Percentiles rank a stretch among this genome's conserved stretches.
These are phyloP conservation scores for Sakesphorus luctuosus DNA, from an alignment of 2,113 vertebrate genomes.

Conservation along the genomic window DNA sequence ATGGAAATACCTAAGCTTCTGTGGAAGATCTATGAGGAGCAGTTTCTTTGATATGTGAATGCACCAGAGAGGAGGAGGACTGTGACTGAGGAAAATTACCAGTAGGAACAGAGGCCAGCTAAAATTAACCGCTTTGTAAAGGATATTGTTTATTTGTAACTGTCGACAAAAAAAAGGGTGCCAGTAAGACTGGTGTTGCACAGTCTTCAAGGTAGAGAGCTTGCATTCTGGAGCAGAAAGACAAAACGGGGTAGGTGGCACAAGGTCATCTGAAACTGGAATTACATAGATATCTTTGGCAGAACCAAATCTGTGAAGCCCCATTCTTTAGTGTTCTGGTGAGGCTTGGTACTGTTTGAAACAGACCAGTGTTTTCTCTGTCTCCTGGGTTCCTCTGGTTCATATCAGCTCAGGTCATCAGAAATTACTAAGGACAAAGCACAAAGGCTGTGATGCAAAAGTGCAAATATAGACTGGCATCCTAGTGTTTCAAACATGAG, in stretches of 20 bases:
- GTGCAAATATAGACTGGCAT: not conserved
- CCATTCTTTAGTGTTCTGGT: not conserved
- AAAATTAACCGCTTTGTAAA: not conserved
- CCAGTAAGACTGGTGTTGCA: fast-evolving
- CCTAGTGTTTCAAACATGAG: not conserved
- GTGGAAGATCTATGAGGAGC: not conserved
- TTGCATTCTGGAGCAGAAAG: not conserved
- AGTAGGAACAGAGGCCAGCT: not conserved
- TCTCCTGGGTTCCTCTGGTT: not conserved
- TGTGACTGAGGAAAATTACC: not conserved
- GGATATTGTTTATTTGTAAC: not conserved
- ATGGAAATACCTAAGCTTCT: not conserved
- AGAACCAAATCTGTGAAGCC: not conserved
- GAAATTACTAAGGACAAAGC: not conserved
- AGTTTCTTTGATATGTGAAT: not conserved
- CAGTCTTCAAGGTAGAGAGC: not conserved
- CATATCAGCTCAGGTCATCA: not conserved
- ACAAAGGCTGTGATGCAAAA: not conserved
- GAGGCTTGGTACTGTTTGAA: not conserved
- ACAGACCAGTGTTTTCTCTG: fast-evolving
- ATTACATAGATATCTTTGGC: not conserved
- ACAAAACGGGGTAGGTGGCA: not conserved
- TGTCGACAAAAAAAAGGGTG: not conserved
- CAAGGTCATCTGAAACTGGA: not conserved
- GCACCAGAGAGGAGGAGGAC: not conserved